phyloP scores from a whole-genome alignment of 2,888 invertebrate species.

The Adelognathus sp. region DNA sequence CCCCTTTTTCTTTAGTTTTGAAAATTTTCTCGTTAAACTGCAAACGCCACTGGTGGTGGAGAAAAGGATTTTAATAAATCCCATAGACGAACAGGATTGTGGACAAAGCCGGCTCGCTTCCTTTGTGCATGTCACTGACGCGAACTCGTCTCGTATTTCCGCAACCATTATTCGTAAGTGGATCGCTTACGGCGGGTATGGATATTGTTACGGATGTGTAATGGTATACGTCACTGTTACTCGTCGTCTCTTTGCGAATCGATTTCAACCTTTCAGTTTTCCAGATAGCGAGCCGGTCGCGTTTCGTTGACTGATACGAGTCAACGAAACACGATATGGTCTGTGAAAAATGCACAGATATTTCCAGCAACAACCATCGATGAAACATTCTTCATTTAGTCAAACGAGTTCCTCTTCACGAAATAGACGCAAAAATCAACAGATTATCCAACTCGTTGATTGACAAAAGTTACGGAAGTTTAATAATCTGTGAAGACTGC shows the following conservation, averaged over 20 bases:
- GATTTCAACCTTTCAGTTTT: not conserved
- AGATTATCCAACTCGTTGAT: too few species aligned
- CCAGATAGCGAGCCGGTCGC: not conserved
- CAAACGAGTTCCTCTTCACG: too few species aligned
- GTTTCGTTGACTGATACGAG: not conserved
- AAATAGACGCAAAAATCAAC: too few species aligned
- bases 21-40: not conserved
- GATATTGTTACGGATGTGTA: not conserved
- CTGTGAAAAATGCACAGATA: not conserved
- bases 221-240: not conserved
- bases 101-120: not conserved
- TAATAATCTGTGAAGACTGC: too few species aligned
- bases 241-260: not conserved
- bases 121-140: not conserved
- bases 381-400: too few species aligned
- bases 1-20: not conserved
- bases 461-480: too few species aligned
- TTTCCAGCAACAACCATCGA: too few species aligned
- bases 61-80: constrained; percentile 10
- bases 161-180: not conserved
- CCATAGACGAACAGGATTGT: not conserved
- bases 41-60: not conserved
- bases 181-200: not conserved
- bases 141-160: not conserved
- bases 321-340: not conserved